These are phyloP conservation scores for Phoxinus phoxinus DNA, from an alignment of 2,113 vertebrate species.

Conservation along the genomic window DNA sequence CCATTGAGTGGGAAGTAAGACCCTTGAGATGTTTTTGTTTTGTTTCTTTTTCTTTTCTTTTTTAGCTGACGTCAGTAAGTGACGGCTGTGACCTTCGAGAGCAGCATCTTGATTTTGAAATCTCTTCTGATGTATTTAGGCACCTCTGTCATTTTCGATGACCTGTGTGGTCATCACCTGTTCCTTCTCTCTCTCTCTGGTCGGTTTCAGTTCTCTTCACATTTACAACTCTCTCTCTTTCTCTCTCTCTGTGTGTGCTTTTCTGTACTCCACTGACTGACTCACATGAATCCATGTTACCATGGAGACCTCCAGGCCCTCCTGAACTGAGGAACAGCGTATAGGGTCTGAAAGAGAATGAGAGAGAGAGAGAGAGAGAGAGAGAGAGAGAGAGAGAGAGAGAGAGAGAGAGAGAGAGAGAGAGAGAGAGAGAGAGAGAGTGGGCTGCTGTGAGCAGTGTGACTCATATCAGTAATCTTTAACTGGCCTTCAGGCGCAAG, in stretches of 20 bases:
- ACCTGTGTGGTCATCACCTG: conserved; percentile 10
- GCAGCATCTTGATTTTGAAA: not conserved
- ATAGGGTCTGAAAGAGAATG: no score
- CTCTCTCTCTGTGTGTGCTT: conserved; percentile 27
- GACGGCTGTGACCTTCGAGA: conserved; percentile 28
- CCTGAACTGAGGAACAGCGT: conserved; percentile 54
- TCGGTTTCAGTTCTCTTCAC: not conserved
- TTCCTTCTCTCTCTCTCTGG: not conserved
- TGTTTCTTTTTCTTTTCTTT: not conserved
- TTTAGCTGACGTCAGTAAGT: conserved; percentile 8
- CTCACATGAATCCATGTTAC: conserved; percentile 65
- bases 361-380: conserved; percentile 23
- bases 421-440: conserved; percentile 27
- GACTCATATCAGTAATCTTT: conserved; percentile 63
- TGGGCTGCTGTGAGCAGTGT: conserved; percentile 56
- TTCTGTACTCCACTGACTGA: conserved; percentile 40
- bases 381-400: conserved; percentile 4
- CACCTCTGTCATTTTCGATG: conserved; percentile 35
- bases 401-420: not conserved
- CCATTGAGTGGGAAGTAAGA: not conserved
- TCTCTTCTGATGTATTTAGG: not conserved
- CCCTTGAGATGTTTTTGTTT: conserved; percentile 24
- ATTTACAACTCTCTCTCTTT: conserved; percentile 25
- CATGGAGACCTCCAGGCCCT: conserved; percentile 69
- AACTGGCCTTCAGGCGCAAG: conserved; percentile 58